These are phyloP conservation scores for Melanostigma gelatinosum DNA, from an alignment of 2,113 vertebrate genomes.

Conservation along the genomic window DNA sequence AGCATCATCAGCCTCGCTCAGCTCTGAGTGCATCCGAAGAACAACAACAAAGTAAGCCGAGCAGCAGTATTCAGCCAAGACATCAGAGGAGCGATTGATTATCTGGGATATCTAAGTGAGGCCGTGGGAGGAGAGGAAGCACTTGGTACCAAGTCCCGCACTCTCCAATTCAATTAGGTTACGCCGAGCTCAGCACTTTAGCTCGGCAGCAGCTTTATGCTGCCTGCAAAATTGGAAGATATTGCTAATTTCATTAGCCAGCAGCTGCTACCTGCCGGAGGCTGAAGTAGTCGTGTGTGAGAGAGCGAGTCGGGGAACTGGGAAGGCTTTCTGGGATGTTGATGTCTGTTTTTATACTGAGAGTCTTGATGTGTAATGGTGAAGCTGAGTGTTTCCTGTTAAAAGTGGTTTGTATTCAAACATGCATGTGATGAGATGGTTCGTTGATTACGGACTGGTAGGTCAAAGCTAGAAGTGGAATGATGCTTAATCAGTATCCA, in stretches of 20 bases:
- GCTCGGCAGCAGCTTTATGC: slow-evolving; percentile 27
- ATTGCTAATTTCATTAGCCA: slow-evolving; percentile 50
- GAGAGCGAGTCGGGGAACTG: background rate
- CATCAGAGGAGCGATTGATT: slow-evolving; percentile 62
- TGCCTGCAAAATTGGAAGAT: slow-evolving; percentile 60
- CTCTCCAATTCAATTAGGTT: slow-evolving; percentile 60
- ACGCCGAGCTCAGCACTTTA: slow-evolving; percentile 67
- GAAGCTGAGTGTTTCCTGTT: background rate
- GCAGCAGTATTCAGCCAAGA: slow-evolving; percentile 25
- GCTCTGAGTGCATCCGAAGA: slow-evolving; percentile 1
- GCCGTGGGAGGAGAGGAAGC: slow-evolving; percentile 38
- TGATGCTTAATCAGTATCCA: no score
- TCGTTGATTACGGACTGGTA: background rate
- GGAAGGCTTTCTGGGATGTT: background rate
- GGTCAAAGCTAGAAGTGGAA: background rate
- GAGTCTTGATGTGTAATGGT: background rate
- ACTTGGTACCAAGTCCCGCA: slow-evolving; percentile 44
- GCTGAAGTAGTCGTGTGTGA: slow-evolving; percentile 14
- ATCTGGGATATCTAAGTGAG: slow-evolving; percentile 54
- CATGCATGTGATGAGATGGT: background rate
- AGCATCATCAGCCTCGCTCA: slow-evolving; percentile 7
- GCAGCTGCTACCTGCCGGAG: slow-evolving; percentile 39
- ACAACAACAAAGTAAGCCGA: slow-evolving; percentile 4
- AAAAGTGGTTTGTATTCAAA: background rate
- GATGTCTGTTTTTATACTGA: background rate